Base-by-base conservation (phyloP, 2,797 vertebrate species). In the Crocidura indochinensis region DNA sequence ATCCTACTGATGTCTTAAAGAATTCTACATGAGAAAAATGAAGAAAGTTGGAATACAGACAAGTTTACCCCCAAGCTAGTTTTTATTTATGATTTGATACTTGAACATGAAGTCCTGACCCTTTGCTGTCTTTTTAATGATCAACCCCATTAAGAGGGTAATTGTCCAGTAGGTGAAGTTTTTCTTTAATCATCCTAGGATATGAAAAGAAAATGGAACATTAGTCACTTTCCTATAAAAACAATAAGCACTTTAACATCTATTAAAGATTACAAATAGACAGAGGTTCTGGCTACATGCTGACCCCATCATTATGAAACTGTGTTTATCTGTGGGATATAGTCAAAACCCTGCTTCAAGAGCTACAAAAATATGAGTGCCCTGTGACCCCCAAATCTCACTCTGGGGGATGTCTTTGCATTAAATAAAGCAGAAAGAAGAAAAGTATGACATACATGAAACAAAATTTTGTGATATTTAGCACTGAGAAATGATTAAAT, bases 371-470 rank as follows among this genome's bases (percentile, higher is more conserved):
- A 86, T 44, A 38, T 44, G 22, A 64, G 72, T 38, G 47, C 2
- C 8, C 17, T 89, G 91, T 84, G 68, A 79, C 22, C 24, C n/a
- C 88, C 84, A 84, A 68, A 80, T 65, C 20, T 90, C 9, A 76
- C 27, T 85, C 31, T 56, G 82, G 56, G n/a, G 15, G 81, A 62
- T 81, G 65, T 27, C 56, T 80, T 56, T 24, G 81, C 73, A 84
- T 84, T 72, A 53, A 91, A 91, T n/a, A 92, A 82, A 56, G 1
- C 3, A 85, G 6, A 91, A 76, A 83, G 31, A 89, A 7, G 69
- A 31, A 86, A 84, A 38, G 14, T 1, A 64, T 76, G 27, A 65
- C 3, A 10, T 31, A 75, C 6, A 22, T 2, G 9, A 72, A 44
- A 31, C 75, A 87, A 89, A 72, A 2, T 15, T 87, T 72, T 29